Base-by-base conservation (phyloP, 1,140 invertebrate genomes). In the Bemisia tabaci region DNA sequence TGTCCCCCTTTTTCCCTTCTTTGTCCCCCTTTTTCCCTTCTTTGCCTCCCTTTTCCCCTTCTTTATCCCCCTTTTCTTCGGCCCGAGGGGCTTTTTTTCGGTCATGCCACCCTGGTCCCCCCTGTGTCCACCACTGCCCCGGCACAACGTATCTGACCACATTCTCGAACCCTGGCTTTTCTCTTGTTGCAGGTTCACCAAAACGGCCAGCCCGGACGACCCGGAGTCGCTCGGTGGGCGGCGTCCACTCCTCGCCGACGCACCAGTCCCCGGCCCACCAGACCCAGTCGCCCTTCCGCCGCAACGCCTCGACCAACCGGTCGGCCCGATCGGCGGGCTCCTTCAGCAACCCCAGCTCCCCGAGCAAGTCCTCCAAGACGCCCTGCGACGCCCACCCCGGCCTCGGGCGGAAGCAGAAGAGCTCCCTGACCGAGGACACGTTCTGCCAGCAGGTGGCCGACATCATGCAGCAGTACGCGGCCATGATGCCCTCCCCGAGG, bases 381-480 rank as follows among this genome's bases (percentile, higher is more conserved):
- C 89, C 87, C 87, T 85, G 83, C 69, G 86, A 1, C 79, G 87
- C 9, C 78, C 78, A 60, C 79, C 76, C 0, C 71, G 24, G 23
- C 61, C 23, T 62, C 33, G 23, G 77, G 68, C 71, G 73, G 70
- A 26, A 77, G 79, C 77, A 84, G 21, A 79, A 87, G 33, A 48
- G 33, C 33, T 82, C 86, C 0, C 79, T 80, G 1, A 76, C 89
- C n/a, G 74, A 81, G 1, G 87, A 90, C 22, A 89, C 86, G 0
- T 90, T 88, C 71, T 81, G 79, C 12, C 82, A 83, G 62, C 82
- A 80, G 24, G 77, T 78, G 62, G 68, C 70, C 22, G 68, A 72
- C 48, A 81, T 78, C 70, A 81, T 79, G 12, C 74, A 75, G 2
- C 69, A 75, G 25, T 78, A 79, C 22, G 73, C 71, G 22, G 74